Evolutionary conservation across 35 echinoderm and acorn worm species (phyloP).

Genomic region (Acanthaster planci): DNA sequence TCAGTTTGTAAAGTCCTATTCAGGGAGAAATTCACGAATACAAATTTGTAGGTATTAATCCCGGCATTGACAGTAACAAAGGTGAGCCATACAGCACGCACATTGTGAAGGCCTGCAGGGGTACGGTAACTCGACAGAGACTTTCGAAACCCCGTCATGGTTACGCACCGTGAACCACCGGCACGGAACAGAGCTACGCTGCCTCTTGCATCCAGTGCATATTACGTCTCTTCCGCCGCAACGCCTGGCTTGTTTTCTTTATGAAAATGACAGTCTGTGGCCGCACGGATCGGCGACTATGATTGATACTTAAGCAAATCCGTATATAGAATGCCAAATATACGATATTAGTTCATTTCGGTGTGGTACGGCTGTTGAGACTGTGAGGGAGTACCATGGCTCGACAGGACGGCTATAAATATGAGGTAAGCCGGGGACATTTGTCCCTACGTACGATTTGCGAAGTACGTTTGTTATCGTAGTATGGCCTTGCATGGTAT

Average conservation of each 20-base stretch:
- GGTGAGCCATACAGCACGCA: not conserved
- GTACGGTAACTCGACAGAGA: not conserved
- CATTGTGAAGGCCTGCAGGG: not conserved
- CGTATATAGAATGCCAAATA: conserved; percentile 20
- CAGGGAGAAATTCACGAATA: too few relatives aligned
- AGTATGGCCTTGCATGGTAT: too few relatives aligned
- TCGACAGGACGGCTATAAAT: conserved; percentile 10
- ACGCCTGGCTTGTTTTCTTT: conserved; percentile 17
- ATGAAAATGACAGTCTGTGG: not conserved
- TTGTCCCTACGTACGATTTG: not conserved
- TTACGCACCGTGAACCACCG: not conserved
- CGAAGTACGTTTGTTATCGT: too few relatives aligned
- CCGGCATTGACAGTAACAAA: not conserved
- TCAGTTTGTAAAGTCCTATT: too few relatives aligned
- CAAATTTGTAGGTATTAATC: too few relatives aligned
- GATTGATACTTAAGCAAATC: conserved; percentile 8
- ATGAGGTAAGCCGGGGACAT: not conserved
- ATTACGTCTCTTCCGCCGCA: not conserved
- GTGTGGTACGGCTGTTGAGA: not conserved
- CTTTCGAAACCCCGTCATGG: conserved; percentile 10
- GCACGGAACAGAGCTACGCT: not conserved
- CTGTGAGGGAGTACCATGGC: not conserved
- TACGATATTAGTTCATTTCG: conserved; percentile 18
- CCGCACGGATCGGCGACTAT: not conserved
- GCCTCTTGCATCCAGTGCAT: not conserved